Conservation (phyloP, 2,888 invertebrate species). For the Sphaeridia pumilis region DNA sequence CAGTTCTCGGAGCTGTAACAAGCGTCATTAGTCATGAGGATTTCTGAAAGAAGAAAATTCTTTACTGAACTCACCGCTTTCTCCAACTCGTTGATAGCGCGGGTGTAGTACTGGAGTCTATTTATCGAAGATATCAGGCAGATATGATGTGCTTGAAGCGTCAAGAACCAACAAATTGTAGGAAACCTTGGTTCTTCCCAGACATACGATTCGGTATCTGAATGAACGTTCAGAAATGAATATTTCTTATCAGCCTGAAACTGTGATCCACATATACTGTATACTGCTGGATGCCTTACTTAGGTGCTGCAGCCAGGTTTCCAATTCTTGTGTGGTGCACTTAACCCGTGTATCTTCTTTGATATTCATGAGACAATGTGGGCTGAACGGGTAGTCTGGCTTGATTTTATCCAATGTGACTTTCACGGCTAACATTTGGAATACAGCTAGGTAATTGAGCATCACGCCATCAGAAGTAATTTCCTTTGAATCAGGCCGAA, state of each 20-base stretch:
- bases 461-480: conserved; percentile 91
- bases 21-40: neutral
- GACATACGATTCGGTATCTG: conserved; percentile 41
- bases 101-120: conserved; percentile 62
- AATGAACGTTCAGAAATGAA: neutral
- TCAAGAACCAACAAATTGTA: conserved; percentile 94
- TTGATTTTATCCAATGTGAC: conserved; percentile 84
- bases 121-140: conserved; percentile 79
- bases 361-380: conserved; percentile 57
- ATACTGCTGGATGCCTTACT: conserved; percentile 44
- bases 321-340: conserved; percentile 67
- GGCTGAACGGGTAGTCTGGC: conserved; percentile 76
- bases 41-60: conserved; percentile 1
- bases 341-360: conserved; percentile 66
- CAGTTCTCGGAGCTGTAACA: conserved; percentile 53
- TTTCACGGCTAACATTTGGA: conserved; percentile 80
- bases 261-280: neutral
- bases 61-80: conserved; percentile 51
- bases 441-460: conserved; percentile 79
- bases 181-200: conserved; percentile 81
- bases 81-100: conserved; percentile 71
- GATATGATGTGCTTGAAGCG: conserved; percentile 85
- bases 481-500: conserved; percentile 76
- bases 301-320: conserved; percentile 57
- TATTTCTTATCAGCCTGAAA: neutral